Conservation (phyloP, 2,888 invertebrate species). For the Amphimallon solstitiale region DNA sequence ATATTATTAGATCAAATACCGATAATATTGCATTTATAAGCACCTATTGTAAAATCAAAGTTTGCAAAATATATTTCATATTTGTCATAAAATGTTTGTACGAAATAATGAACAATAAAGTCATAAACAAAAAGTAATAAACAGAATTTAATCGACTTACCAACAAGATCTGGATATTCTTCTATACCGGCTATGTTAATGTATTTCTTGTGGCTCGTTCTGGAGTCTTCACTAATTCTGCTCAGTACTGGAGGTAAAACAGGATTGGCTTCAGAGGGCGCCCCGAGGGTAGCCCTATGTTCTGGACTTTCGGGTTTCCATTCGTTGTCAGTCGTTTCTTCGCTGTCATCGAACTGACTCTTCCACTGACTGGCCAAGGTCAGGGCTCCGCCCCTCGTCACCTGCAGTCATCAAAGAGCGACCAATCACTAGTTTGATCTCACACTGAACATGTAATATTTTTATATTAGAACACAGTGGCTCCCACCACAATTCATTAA, state of each 20-base stretch:
- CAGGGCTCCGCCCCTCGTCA: slow-evolving; percentile 87
- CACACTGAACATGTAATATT: neutral
- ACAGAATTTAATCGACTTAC: slow-evolving; percentile 52
- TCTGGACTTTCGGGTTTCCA: slow-evolving; percentile 87
- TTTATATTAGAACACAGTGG: neutral
- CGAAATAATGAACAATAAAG: no score
- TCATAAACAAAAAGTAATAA: no score
- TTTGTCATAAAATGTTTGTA: neutral
- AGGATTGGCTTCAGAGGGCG: slow-evolving; percentile 56
- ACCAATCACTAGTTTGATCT: neutral
- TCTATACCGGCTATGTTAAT: slow-evolving; percentile 84
- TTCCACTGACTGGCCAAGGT: slow-evolving; percentile 96
- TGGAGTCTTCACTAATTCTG: slow-evolving; percentile 68
- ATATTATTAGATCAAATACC: no score
- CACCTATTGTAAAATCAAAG: no score
- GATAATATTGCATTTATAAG: no score
- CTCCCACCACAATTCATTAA: neutral
- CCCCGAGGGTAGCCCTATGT: slow-evolving; percentile 58
- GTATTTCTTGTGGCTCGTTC: slow-evolving; percentile 66
- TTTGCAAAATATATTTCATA: no score
- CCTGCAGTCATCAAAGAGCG: slow-evolving; percentile 61
- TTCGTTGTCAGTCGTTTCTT: slow-evolving; percentile 93
- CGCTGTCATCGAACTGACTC: slow-evolving; percentile 95
- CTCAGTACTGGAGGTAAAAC: slow-evolving; percentile 56
- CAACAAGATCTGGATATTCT: slow-evolving; percentile 74